phyloP scores from a whole-genome alignment of 2,888 invertebrate species.

The Dynastes grantii region DNA sequence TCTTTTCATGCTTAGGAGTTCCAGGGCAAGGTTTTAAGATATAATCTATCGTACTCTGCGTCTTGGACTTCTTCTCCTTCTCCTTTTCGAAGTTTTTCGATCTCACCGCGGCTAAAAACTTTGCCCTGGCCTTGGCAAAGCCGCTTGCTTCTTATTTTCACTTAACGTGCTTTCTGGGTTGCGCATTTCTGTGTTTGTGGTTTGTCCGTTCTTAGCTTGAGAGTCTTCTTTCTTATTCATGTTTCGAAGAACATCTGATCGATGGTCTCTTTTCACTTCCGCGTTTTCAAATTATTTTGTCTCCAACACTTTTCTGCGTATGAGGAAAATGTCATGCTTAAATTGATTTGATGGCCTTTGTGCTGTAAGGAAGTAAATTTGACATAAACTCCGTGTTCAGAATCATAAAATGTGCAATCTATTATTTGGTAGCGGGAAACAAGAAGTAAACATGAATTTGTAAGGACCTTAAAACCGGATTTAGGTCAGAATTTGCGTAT shows the following conservation, averaged over 20 bases:
- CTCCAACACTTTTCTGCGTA: background rate
- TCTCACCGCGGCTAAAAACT: slow-evolving; percentile 63
- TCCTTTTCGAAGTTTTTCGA: slow-evolving; percentile 54
- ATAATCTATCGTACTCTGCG: slow-evolving; percentile 71
- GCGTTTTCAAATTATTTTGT: background rate
- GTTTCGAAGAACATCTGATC: slow-evolving; percentile 20
- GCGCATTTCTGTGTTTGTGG: slow-evolving; percentile 67
- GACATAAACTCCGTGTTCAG: background rate
- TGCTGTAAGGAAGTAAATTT: background rate
- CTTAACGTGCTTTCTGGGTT: slow-evolving; percentile 64
- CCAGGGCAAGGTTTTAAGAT: slow-evolving; percentile 70
- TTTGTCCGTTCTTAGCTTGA: slow-evolving; percentile 62
- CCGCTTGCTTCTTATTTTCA: slow-evolving; percentile 72
- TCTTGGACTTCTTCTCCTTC: slow-evolving; percentile 64
- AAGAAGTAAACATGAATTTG: background rate
- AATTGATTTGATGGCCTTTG: background rate
- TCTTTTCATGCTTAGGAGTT: slow-evolving; percentile 66
- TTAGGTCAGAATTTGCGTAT: no score
- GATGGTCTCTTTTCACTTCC: background rate
- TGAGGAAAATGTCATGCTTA: background rate
- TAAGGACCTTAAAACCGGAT: background rate
- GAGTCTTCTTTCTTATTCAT: slow-evolving; percentile 40
- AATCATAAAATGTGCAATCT: background rate
- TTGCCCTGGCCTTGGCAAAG: slow-evolving; percentile 65
- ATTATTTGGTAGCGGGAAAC: background rate